These are phyloP conservation scores for Calameuta pallipes DNA, from an alignment of 2,888 invertebrate genomes.

Conservation along the genomic window DNA sequence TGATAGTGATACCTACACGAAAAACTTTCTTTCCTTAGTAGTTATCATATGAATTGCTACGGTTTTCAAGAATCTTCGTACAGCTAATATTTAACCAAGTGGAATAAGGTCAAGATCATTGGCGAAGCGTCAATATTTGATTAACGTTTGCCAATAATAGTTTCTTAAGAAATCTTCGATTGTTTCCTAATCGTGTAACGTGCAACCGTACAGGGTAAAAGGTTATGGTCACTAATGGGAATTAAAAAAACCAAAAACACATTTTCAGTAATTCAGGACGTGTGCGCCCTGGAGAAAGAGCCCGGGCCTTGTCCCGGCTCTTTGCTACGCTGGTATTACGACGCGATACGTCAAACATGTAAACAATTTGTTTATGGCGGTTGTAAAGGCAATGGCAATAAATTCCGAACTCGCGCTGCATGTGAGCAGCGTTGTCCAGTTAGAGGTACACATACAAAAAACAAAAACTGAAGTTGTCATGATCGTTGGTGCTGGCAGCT, in stretches of 20 bases:
- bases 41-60: neutral
- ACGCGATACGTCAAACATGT: conserved; percentile 64
- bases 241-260: neutral
- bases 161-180: neutral
- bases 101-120: neutral
- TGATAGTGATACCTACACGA: neutral
- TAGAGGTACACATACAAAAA: conserved; percentile 47
- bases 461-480: conserved; percentile 15
- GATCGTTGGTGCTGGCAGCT: conserved; percentile 18
- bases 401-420: conserved; percentile 61
- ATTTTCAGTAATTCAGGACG: conserved; percentile 53
- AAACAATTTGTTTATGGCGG: conserved; percentile 68
- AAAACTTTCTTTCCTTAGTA: neutral
- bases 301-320: conserved; percentile 66
- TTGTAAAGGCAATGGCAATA: conserved; percentile 67
- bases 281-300: conserved; percentile 61
- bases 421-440: conserved; percentile 59
- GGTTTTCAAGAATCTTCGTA: neutral
- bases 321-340: conserved; percentile 68
- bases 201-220: neutral
- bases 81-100: neutral
- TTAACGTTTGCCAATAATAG: neutral
- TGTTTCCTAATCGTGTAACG: neutral
- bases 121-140: neutral
- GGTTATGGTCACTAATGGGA: neutral